phyloP scores from a whole-genome alignment of 2,797 vertebrate genomes.

The Psittacula echo region DNA sequence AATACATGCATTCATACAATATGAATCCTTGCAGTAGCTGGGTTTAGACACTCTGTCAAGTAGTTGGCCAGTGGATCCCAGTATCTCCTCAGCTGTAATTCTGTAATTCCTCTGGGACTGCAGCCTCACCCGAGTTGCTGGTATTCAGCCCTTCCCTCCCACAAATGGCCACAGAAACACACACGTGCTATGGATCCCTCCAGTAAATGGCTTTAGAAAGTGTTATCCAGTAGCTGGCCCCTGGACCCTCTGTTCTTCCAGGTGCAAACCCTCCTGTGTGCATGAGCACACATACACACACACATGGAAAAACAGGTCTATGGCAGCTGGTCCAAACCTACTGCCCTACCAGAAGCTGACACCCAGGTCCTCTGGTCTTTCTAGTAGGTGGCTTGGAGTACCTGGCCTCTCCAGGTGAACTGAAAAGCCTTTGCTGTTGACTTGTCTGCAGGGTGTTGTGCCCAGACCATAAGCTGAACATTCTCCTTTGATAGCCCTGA shows the following conservation, averaged over 20 bases:
- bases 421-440: not conserved
- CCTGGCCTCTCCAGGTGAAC: not conserved
- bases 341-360: not conserved
- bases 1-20: not conserved
- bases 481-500: not conserved
- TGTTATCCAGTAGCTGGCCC: not conserved
- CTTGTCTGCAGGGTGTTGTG: not conserved
- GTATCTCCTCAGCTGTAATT: not conserved
- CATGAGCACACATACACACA: rapidly evolving
- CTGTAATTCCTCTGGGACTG: not conserved
- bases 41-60: not conserved
- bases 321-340: not conserved
- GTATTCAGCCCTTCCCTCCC: not conserved
- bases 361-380: not conserved
- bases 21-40: not conserved
- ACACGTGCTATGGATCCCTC: not conserved
- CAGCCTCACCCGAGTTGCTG: not conserved
- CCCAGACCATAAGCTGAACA: not conserved
- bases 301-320: not conserved
- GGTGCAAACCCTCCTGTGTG: not conserved
- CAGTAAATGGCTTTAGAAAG: not conserved
- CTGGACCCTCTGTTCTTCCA: not conserved
- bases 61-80: not conserved
- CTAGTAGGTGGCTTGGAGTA: not conserved
- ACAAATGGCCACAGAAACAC: not conserved